Evolutionary conservation across 2,888 invertebrate genomes (phyloP).

Genomic region (Lasioglossum oenotherae): DNA sequence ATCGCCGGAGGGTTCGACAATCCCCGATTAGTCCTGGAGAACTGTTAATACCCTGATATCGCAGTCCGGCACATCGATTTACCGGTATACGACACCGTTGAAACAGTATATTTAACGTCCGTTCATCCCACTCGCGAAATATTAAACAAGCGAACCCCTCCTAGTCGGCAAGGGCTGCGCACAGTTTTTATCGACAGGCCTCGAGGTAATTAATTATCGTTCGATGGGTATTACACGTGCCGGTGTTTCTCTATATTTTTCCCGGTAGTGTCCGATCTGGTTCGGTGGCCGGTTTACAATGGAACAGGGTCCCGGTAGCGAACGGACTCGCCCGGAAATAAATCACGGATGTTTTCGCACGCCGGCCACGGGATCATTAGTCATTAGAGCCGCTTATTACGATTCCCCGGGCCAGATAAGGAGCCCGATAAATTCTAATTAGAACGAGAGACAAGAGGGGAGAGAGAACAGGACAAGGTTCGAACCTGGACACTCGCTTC

Average conservation of each 20-base stretch:
- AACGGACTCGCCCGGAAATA: constrained; percentile 37
- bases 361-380: constrained; percentile 36
- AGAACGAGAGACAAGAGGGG: constrained; percentile 31
- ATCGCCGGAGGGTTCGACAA: not conserved
- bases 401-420: constrained; percentile 36
- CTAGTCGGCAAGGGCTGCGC: constrained; percentile 1
- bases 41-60: constrained; percentile 8
- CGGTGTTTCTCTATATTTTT: not conserved
- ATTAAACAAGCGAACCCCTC: constrained; percentile 6
- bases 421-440: constrained; percentile 54
- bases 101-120: constrained; percentile 1
- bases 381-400: constrained; percentile 53
- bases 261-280: not conserved
- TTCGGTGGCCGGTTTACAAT: constrained; percentile 25
- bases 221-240: constrained; percentile 49
- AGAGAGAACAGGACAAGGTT: not conserved
- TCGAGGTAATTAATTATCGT: constrained; percentile 52
- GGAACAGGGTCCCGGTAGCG: constrained; percentile 34
- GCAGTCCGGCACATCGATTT: not conserved
- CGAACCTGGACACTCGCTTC: not conserved
- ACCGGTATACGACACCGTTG: not conserved
- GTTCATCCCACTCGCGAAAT: not conserved
- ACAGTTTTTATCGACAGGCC: constrained; percentile 58
- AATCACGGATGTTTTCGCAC: constrained; percentile 40
- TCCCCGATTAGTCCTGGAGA: not conserved